These are phyloP conservation scores for Chironomus tepperi DNA, from an alignment of 1,140 invertebrate genomes.

Conservation along the genomic window DNA sequence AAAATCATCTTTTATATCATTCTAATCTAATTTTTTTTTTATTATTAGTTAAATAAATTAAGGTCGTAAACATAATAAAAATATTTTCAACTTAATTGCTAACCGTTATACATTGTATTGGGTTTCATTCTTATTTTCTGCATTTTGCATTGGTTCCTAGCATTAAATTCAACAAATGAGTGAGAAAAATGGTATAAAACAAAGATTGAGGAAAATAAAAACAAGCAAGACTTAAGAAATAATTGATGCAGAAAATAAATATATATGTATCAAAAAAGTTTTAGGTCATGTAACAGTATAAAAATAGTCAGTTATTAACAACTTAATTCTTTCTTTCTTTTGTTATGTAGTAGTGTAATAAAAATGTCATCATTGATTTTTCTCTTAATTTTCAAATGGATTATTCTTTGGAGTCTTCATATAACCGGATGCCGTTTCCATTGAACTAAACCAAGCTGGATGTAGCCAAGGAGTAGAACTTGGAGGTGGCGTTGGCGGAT, in stretches of 20 bases:
- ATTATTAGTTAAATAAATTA: not conserved
- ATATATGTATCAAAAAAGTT: not conserved
- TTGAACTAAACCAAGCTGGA: conserved; percentile 28
- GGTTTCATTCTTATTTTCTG: not conserved
- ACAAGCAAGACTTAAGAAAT: not conserved
- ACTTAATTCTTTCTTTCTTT: not conserved
- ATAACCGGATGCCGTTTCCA: not conserved
- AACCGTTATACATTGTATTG: not conserved
- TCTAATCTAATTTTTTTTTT: not conserved
- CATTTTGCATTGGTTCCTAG: conserved; percentile 1
- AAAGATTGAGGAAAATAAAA: not conserved
- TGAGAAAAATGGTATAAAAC: not conserved
- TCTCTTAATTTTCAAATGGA: conserved; percentile 10
- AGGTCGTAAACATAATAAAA: not conserved
- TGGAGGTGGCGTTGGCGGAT: conserved; percentile 39
- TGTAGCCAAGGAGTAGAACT: conserved; percentile 39
- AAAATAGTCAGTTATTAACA: not conserved
- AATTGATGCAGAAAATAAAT: not conserved
- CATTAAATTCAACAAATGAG: conserved; percentile 1
- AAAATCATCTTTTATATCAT: too few species aligned
- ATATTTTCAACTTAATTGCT: not conserved
- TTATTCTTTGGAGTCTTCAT: conserved; percentile 21
- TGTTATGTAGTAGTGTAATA: not conserved
- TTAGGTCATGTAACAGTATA: conserved; percentile 7
- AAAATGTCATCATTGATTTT: not conserved